These are phyloP conservation scores for Archocentrus centrarchus DNA, from an alignment of 2,113 vertebrate species.

Conservation along the genomic window DNA sequence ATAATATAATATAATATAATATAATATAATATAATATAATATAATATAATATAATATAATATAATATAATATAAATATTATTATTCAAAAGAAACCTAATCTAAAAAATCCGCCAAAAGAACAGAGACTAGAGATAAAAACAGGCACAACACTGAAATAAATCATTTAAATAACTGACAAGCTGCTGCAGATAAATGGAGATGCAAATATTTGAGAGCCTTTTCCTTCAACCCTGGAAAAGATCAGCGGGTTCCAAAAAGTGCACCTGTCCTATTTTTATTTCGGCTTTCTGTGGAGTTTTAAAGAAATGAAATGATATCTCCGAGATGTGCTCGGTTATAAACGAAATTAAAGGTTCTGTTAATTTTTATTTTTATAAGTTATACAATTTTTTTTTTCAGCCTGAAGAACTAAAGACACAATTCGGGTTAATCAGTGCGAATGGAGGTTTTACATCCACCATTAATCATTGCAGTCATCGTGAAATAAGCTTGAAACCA, in stretches of 20 bases:
- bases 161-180: neutral
- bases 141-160: neutral
- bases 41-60: no score
- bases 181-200: neutral
- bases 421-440: neutral
- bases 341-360: neutral
- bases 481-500: conserved; percentile 9
- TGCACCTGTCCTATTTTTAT: neutral
- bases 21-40: no score
- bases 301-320: neutral
- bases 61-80: neutral
- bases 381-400: neutral
- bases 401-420: neutral
- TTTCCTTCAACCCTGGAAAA: neutral
- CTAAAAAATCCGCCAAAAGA: neutral
- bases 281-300: neutral
- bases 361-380: neutral
- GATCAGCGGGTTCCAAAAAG: neutral
- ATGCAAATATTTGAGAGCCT: neutral
- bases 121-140: neutral
- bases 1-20: no score
- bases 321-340: neutral
- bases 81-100: neutral
- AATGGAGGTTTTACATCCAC: neutral
- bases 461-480: conserved; percentile 3